These are phyloP conservation scores for Chaenodraco wilsoni DNA, from an alignment of 2,797 vertebrate species.

Conservation along the genomic window DNA sequence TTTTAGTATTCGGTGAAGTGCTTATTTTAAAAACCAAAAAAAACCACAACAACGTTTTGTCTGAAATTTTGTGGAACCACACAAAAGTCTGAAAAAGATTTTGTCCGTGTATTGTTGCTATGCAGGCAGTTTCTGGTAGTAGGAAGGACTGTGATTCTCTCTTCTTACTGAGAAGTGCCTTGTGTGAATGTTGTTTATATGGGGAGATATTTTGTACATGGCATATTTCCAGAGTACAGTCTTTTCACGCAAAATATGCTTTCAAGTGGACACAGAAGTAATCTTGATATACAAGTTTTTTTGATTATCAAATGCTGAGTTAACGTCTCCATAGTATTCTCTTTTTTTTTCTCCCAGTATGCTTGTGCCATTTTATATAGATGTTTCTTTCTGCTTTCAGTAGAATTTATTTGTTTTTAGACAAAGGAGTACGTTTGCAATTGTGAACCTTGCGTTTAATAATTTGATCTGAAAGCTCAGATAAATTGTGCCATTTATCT, in stretches of 20 bases:
- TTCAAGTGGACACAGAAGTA: constrained; percentile 84
- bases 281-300: constrained; percentile 82
- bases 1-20: constrained; percentile 81
- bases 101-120: constrained; percentile 85
- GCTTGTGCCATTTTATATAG: constrained; percentile 82
- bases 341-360: constrained; percentile 40
- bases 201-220: constrained; percentile 91
- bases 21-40: constrained; percentile 84
- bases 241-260: constrained; percentile 89
- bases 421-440: constrained; percentile 74
- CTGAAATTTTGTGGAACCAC: constrained; percentile 69
- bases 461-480: constrained; percentile 55
- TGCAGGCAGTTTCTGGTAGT: constrained; percentile 89
- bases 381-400: constrained; percentile 72
- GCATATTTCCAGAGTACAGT: constrained; percentile 30
- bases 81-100: constrained; percentile 72
- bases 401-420: constrained; percentile 74
- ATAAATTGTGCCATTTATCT: constrained; percentile 73
- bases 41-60: constrained; percentile 47
- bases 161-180: constrained; percentile 98
- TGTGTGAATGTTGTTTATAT: constrained; percentile 96
- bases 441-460: constrained; percentile 63
- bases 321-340: constrained; percentile 72
- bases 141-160: constrained; percentile 88
- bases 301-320: constrained; percentile 70